Conservation (phyloP, 2,113 vertebrate species). For the Myrmecophaga tridactyla region DNA sequence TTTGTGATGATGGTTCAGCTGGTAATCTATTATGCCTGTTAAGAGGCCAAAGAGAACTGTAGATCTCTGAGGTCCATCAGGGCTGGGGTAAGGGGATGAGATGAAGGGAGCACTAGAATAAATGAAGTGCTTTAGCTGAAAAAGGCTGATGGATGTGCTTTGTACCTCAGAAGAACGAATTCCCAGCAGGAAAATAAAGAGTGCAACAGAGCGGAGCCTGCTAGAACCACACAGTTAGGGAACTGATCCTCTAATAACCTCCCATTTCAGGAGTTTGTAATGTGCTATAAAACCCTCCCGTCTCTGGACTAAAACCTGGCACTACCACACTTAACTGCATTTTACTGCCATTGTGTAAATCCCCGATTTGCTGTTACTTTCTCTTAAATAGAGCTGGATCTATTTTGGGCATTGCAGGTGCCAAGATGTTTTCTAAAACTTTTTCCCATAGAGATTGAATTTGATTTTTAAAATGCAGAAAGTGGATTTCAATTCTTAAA, state of each 20-base stretch:
- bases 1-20: constrained; percentile 67
- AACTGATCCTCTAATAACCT: constrained; percentile 69
- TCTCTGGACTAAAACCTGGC: constrained; percentile 56
- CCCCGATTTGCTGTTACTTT: constrained; percentile 75
- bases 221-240: constrained; percentile 63
- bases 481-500: constrained; percentile 72
- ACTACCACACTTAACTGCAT: constrained; percentile 66
- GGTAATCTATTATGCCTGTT: constrained; percentile 65
- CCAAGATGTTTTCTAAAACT: constrained; percentile 74
- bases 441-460: constrained; percentile 63
- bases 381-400: constrained; percentile 70
- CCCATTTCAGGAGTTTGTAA: constrained; percentile 71
- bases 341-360: constrained; percentile 73
- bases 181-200: constrained; percentile 59
- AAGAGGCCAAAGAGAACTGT: constrained; percentile 69
- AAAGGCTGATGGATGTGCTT: constrained; percentile 65
- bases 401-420: constrained; percentile 74
- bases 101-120: constrained; percentile 66
- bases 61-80: constrained; percentile 57
- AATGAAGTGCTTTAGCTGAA: constrained; percentile 57
- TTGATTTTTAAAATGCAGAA: constrained; percentile 71
- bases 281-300: constrained; percentile 49
- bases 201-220: constrained; percentile 32
- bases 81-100: constrained; percentile 51
- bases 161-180: constrained; percentile 59